Conservation (phyloP, 2,888 invertebrate species). For the Entomobrya proxima region DNA sequence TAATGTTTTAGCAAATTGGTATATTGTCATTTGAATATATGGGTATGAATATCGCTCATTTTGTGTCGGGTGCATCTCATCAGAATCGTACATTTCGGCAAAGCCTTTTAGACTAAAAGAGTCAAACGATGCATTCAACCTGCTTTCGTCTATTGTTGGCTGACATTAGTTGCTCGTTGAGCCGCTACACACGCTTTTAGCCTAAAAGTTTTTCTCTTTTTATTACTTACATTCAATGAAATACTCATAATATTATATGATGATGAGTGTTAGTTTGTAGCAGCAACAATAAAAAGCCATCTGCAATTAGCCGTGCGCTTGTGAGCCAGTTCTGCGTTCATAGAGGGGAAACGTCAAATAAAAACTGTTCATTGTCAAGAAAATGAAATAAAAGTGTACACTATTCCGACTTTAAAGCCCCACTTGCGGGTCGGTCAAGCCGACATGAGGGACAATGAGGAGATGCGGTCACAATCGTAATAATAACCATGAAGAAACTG, state of each 20-base stretch:
- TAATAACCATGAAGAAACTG: constrained; percentile 49
- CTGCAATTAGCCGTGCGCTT: constrained; percentile 60
- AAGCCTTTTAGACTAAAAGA: constrained; percentile 20
- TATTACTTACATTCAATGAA: constrained; percentile 50
- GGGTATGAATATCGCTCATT: constrained; percentile 18
- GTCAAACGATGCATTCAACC: neutral
- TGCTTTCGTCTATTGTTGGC: neutral
- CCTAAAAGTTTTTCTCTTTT: constrained; percentile 39
- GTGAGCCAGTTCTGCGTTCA: neutral
- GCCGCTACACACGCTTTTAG: neutral
- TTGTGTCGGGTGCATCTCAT: constrained; percentile 24
- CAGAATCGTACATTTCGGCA: neutral
- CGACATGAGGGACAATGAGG: neutral
- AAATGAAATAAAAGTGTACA: constrained; percentile 4
- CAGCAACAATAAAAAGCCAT: constrained; percentile 53
- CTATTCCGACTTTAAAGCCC: neutral
- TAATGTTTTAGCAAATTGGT: constrained; percentile 36
- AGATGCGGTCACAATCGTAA: constrained; percentile 48
- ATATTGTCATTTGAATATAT: constrained; percentile 44
- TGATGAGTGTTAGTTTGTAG: constrained; percentile 12
- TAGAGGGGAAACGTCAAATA: constrained; percentile 62
- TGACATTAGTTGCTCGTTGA: constrained; percentile 9
- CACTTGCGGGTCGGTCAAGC: neutral
- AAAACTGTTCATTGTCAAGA: constrained; percentile 58
- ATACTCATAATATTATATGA: constrained; percentile 24